Evolutionary conservation across 2,888 invertebrate species (phyloP).

Genomic region (Folsomia candida): DNA sequence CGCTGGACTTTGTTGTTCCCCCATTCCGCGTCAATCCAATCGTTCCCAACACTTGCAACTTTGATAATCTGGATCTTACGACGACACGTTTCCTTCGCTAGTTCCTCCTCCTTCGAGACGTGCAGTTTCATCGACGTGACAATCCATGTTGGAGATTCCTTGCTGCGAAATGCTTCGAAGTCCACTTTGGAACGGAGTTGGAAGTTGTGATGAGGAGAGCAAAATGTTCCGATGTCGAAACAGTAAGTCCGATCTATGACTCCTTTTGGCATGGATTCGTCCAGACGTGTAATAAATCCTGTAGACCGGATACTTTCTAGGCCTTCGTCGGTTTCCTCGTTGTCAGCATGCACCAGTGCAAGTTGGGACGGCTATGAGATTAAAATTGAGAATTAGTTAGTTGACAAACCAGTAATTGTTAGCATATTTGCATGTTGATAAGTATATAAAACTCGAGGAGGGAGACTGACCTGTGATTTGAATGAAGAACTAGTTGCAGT

Average conservation of each 20-base stretch:
- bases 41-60: constrained; percentile 13
- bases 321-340: not conserved
- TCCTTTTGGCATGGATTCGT: constrained; percentile 25
- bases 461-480: too few species aligned
- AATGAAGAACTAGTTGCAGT: too few species aligned
- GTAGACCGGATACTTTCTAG: constrained; percentile 8
- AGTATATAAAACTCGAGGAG: too few species aligned
- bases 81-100: constrained; percentile 12
- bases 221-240: constrained; percentile 33
- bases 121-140: constrained; percentile 27
- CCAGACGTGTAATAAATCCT: constrained; percentile 39
- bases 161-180: constrained; percentile 30
- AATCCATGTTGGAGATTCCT: constrained; percentile 18
- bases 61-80: constrained; percentile 18
- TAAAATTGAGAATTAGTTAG: too few species aligned
- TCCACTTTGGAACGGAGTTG: constrained; percentile 29
- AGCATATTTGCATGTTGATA: too few species aligned
- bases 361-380: too few species aligned
- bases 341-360: not conserved
- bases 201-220: constrained; percentile 7
- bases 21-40: constrained; percentile 14
- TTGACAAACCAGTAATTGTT: too few species aligned
- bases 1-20: constrained; percentile 10
- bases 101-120: constrained; percentile 11
- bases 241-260: constrained; percentile 39